Conservation (phyloP, 2,113 vertebrate genomes). For the Chloropsis hardwickii region DNA sequence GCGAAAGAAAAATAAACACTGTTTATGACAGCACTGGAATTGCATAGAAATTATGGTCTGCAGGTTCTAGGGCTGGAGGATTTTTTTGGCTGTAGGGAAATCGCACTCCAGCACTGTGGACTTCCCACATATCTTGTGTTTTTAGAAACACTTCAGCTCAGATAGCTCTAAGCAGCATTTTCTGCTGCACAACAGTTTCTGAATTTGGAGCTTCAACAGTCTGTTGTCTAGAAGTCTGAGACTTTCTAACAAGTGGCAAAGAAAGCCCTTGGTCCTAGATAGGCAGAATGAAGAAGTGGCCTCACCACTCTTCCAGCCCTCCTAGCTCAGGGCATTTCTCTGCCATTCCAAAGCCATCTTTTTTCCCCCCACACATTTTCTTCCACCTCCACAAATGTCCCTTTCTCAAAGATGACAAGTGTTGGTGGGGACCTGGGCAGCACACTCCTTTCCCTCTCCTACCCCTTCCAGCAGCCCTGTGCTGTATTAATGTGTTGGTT, state of each 20-base stretch:
- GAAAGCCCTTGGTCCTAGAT: not conserved
- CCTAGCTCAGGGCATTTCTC: not conserved
- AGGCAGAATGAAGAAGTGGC: not conserved
- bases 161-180: not conserved
- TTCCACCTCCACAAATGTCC: not conserved
- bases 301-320: not conserved
- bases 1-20: not conserved
- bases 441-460: not conserved
- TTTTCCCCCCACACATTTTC: rapidly evolving
- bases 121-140: not conserved
- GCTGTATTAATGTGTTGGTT: not conserved
- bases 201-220: not conserved
- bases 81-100: not conserved
- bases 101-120: not conserved
- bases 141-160: not conserved
- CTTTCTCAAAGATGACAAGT: not conserved
- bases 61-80: not conserved
- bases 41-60: not conserved
- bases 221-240: not conserved
- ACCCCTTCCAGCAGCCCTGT: not conserved
- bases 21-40: not conserved
- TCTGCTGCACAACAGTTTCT: not conserved
- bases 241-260: not conserved
- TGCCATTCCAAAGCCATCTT: not conserved
- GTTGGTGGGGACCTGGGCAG: not conserved